Evolutionary conservation across 35 echinoderm and acorn worm genomes (phyloP).

Genomic region (Lytechinus pictus): DNA sequence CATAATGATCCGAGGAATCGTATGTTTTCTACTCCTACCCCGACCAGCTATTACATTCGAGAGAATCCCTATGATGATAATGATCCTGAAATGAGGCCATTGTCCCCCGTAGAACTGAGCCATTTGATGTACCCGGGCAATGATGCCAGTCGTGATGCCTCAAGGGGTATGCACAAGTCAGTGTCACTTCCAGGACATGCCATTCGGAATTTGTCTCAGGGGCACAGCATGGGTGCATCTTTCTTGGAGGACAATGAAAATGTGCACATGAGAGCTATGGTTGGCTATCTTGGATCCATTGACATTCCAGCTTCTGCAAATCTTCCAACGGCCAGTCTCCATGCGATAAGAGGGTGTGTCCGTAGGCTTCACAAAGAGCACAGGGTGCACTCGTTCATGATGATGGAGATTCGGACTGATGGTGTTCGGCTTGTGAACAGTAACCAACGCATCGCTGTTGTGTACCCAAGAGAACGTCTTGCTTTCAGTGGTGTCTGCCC

Average conservation of each 20-base stretch:
- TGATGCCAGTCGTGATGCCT: conserved; percentile 16
- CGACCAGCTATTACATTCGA: conserved; percentile 61
- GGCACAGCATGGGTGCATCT: conserved; percentile 23
- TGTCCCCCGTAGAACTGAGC: conserved; percentile 86
- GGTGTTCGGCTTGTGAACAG: conserved; percentile 85
- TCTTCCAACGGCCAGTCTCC: conserved; percentile 93
- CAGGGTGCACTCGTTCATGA: conserved; percentile 87
- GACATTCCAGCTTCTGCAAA: conserved; percentile 97
- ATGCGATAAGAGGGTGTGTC: conserved; percentile 96
- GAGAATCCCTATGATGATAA: conserved; percentile 75
- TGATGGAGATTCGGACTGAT: conserved; percentile 84
- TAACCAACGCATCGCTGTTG: conserved; percentile 70
- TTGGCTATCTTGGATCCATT: conserved; percentile 98
- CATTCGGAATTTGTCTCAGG: not conserved
- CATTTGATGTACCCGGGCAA: conserved; percentile 85
- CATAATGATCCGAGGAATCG: conserved; percentile 57
- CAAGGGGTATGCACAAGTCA: conserved; percentile 18
- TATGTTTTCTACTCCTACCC: conserved; percentile 34
- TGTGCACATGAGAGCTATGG: conserved; percentile 59
- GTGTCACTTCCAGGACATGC: conserved; percentile 15
- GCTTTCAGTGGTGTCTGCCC: conserved; percentile 95
- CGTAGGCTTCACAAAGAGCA: conserved; percentile 90
- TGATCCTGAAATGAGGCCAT: conserved; percentile 70
- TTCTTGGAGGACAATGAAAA: conserved; percentile 31
- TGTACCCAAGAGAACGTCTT: conserved; percentile 88